Evolutionary conservation across 1,140 invertebrate genomes (phyloP).

Genomic region (Zaprionus davidi): DNA sequence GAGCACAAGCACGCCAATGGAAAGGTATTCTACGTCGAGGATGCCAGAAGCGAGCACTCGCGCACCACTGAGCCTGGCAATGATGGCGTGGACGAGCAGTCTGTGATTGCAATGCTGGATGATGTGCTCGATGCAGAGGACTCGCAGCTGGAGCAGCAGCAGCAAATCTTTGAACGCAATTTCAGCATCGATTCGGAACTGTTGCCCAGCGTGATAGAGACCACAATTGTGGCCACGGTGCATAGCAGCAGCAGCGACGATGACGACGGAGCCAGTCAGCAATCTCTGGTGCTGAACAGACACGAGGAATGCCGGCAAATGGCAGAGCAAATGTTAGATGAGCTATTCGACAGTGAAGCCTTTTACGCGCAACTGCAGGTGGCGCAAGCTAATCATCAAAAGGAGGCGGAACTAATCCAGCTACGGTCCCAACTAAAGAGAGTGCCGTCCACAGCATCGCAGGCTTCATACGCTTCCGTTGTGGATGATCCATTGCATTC

Average conservation of each 20-base stretch:
- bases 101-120: slow-evolving; percentile 77
- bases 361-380: slow-evolving; percentile 58
- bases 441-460: slow-evolving; percentile 22
- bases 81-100: slow-evolving; percentile 65
- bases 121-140: slow-evolving; percentile 78
- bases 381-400: slow-evolving; percentile 4
- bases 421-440: slow-evolving; percentile 24
- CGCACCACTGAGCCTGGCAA: slow-evolving; percentile 19
- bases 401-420: not conserved
- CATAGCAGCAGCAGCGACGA: slow-evolving; percentile 75
- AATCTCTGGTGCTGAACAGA: slow-evolving; percentile 11
- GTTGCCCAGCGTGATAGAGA: slow-evolving; percentile 76
- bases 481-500: slow-evolving; percentile 77
- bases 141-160: slow-evolving; percentile 39
- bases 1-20: slow-evolving; percentile 74
- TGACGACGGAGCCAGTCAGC: slow-evolving; percentile 37
- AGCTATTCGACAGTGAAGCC: slow-evolving; percentile 62
- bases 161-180: slow-evolving; percentile 65
- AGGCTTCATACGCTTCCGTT: slow-evolving; percentile 56
- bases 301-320: slow-evolving; percentile 55
- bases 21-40: slow-evolving; percentile 76
- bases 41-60: slow-evolving; percentile 65
- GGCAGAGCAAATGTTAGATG: slow-evolving; percentile 64
- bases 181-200: slow-evolving; percentile 76
- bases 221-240: slow-evolving; percentile 76